Percentiles rank a stretch among this genome's conserved stretches.
Conservation (phyloP, 2,888 invertebrate genomes). For the Hanleya hanleyi region DNA sequence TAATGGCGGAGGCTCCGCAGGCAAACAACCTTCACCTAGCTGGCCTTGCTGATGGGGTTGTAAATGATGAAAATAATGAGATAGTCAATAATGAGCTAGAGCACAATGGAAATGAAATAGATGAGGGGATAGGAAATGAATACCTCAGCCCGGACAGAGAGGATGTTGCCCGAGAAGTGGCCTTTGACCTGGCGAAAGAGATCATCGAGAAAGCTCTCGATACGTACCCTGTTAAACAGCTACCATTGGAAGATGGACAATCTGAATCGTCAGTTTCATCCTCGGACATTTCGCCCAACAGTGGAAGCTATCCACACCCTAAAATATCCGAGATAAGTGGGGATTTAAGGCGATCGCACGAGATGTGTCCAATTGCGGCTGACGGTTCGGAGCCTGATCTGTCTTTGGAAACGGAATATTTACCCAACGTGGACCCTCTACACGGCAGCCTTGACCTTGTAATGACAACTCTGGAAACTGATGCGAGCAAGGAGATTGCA, state of each 20-base stretch:
- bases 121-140: neutral
- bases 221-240: slow-evolving; percentile 35
- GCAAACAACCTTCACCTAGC: too few relatives aligned
- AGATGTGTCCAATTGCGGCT: neutral
- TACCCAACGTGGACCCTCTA: slow-evolving; percentile 60
- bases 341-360: neutral
- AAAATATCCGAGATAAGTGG: neutral
- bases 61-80: neutral
- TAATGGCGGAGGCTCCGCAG: too few relatives aligned
- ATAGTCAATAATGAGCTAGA: neutral
- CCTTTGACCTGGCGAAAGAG: slow-evolving; percentile 52
- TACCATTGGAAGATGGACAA: neutral
- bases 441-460: slow-evolving; percentile 56
- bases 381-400: neutral
- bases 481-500: slow-evolving; percentile 37
- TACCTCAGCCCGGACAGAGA: neutral
- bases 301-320: neutral
- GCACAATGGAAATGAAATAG: neutral
- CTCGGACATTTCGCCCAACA: neutral
- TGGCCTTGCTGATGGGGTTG: neutral
- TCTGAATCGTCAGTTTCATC: neutral
- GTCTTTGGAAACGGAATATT: slow-evolving; percentile 62
- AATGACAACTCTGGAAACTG: slow-evolving; percentile 42
- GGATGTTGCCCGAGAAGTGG: slow-evolving; percentile 35
- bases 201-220: slow-evolving; percentile 60